phyloP scores from a whole-genome alignment of 2,113 vertebrate species.

The Alouatta palliata region DNA sequence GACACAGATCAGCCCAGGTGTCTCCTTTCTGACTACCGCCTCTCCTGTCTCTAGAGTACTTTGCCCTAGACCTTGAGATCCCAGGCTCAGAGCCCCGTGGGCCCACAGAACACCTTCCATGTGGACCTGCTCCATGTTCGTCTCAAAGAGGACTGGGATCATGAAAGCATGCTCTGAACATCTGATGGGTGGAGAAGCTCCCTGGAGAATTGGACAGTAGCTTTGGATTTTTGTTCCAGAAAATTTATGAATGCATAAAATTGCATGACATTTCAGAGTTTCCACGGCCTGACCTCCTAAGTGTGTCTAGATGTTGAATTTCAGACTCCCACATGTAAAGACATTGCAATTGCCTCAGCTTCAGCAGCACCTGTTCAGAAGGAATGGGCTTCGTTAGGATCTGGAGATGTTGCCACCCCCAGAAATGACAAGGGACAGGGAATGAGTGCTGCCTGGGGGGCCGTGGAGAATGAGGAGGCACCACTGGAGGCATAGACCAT shows the following conservation, averaged over 20 bases:
- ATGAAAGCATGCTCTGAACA: not conserved
- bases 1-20: not conserved
- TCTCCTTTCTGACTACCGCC: accelerated
- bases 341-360: accelerated
- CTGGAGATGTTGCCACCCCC: not conserved
- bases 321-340: not conserved
- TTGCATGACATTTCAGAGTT: not conserved
- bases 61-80: not conserved
- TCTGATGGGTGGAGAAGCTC: not conserved
- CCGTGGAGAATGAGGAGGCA: not conserved
- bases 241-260: not conserved
- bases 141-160: too few species aligned
- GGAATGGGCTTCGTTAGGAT: not conserved
- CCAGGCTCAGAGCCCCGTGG: not conserved
- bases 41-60: not conserved
- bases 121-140: accelerated
- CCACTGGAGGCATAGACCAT: accelerated
- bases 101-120: not conserved
- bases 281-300: not conserved
- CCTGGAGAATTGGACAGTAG: not conserved
- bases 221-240: not conserved
- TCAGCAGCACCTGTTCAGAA: accelerated
- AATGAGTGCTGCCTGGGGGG: not conserved
- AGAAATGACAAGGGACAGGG: too few species aligned
- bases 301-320: not conserved